These are phyloP conservation scores for Pseudorhiza aurosa DNA, from an alignment of 30 jellyfish, hydroid and myxozoan species.

Conservation along the genomic window DNA sequence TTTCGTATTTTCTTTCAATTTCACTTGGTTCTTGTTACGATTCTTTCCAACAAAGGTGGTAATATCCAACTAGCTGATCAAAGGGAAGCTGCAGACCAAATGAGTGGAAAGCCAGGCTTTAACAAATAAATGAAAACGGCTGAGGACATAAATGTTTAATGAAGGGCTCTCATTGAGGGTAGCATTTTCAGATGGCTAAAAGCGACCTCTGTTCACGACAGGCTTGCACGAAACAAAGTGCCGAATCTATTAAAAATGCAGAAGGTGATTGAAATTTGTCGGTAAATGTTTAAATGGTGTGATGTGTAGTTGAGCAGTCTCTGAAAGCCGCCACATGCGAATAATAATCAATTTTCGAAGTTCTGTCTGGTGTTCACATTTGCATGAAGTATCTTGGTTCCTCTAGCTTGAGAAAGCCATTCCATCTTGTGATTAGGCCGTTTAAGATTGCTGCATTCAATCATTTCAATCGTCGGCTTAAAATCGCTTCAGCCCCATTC, in stretches of 20 bases:
- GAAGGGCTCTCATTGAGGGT: neutral
- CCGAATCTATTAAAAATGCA: neutral
- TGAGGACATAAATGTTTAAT: neutral
- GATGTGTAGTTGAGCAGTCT: neutral
- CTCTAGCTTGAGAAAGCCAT: too few relatives aligned
- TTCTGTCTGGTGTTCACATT: neutral
- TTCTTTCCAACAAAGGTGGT: too few relatives aligned
- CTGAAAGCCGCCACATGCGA: slow-evolving; percentile 2
- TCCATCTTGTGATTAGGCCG: too few relatives aligned
- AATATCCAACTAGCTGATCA: neutral
- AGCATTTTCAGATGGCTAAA: neutral
- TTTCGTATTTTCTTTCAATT: too few relatives aligned
- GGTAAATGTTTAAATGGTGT: neutral
- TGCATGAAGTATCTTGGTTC: neutral
- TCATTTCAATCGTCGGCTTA: too few relatives aligned
- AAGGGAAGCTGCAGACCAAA: neutral
- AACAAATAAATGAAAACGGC: neutral
- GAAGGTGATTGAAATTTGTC: neutral
- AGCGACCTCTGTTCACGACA: neutral
- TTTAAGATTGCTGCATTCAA: too few relatives aligned
- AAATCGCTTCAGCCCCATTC: too few relatives aligned
- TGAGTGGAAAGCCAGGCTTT: neutral
- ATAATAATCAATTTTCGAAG: neutral
- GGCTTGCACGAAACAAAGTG: neutral
- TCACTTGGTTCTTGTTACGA: too few relatives aligned